These are phyloP conservation scores for Bradypodion pumilum DNA, from an alignment of 2,797 vertebrate species.

Conservation along the genomic window DNA sequence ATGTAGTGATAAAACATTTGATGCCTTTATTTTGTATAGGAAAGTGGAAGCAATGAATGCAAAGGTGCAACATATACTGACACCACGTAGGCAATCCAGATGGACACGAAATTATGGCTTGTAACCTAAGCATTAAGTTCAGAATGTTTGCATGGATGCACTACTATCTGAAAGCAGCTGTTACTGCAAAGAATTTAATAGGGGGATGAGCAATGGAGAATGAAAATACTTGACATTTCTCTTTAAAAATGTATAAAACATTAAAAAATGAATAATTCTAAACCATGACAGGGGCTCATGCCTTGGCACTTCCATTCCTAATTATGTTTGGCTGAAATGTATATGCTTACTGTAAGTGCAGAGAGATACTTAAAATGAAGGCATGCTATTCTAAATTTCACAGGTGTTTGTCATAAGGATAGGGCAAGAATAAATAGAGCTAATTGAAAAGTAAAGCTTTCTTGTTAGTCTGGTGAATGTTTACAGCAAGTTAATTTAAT, in stretches of 20 bases:
- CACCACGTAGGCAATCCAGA: not conserved
- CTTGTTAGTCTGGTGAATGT: not conserved
- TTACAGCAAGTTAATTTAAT: not conserved
- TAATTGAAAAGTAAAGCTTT: not conserved
- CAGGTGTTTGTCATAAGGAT: not conserved
- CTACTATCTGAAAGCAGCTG: not conserved
- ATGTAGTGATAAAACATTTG: not conserved
- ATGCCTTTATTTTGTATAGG: not conserved
- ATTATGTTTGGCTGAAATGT: conserved; percentile 15
- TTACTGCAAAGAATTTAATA: not conserved
- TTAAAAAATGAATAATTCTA: conserved; percentile 1
- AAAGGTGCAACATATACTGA: not conserved
- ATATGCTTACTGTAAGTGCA: not conserved
- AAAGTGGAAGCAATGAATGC: not conserved
- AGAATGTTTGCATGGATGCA: not conserved
- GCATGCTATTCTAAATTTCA: not conserved
- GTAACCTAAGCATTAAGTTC: not conserved
- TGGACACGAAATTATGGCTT: not conserved
- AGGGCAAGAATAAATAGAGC: not conserved
- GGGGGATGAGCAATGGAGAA: conserved; percentile 6
- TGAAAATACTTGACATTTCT: conserved; percentile 16
- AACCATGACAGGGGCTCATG: not conserved
- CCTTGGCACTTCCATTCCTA: conserved; percentile 22
- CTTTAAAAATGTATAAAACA: no score
- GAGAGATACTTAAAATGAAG: not conserved